A percentile compares a stretch with the other conserved stretches of the same genome.
Conservation (phyloP, 2,113 vertebrate genomes). For the Saccopteryx leptura region DNA sequence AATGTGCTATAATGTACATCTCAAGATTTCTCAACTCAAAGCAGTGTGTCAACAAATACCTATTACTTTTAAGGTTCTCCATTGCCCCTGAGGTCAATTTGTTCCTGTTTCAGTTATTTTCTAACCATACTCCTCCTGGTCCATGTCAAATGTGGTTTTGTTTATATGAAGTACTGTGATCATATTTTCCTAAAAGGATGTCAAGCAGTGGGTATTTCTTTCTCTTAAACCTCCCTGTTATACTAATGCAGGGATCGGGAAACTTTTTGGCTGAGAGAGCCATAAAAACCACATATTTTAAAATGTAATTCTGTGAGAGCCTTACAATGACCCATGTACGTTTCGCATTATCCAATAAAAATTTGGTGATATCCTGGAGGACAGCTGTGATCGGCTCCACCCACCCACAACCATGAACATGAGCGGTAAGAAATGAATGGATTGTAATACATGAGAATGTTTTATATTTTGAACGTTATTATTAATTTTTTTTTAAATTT, state of each 20-base stretch:
- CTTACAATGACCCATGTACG: too few relatives aligned
- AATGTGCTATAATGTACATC: neutral
- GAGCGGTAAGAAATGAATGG: too few relatives aligned
- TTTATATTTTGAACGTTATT: too few relatives aligned
- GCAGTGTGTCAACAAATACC: neutral
- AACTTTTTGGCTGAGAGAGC: too few relatives aligned
- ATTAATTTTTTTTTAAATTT: too few relatives aligned
- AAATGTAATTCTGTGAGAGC: too few relatives aligned
- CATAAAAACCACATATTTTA: too few relatives aligned
- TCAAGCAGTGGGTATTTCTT: neutral
- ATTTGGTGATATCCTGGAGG: too few relatives aligned
- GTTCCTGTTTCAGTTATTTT: neutral
- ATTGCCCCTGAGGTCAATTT: neutral
- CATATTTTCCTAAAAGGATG: neutral
- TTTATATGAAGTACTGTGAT: neutral
- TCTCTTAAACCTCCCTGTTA: neutral
- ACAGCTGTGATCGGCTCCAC: too few relatives aligned
- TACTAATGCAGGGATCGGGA: neutral
- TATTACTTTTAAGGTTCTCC: neutral
- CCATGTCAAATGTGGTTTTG: neutral
- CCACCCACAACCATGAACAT: too few relatives aligned
- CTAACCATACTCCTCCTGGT: neutral
- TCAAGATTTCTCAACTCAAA: neutral
- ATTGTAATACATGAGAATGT: too few relatives aligned
- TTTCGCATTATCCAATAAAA: too few relatives aligned